phyloP scores from a whole-genome alignment of 2,113 vertebrate species.

The Leiothrix lutea region DNA sequence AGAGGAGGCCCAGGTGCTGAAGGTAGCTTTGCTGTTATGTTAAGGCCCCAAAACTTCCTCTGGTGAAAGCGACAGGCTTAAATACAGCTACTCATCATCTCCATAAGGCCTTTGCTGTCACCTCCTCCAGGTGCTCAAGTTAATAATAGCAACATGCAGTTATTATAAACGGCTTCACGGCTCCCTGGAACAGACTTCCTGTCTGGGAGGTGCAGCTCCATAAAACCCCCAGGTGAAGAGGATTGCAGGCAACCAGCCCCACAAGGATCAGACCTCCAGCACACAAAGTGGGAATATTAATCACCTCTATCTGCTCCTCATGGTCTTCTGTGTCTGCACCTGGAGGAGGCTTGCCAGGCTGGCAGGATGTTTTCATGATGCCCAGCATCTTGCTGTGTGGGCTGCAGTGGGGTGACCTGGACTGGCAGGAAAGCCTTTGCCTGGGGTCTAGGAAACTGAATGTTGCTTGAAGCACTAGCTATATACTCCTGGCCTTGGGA shows the following conservation, averaged over 20 bases:
- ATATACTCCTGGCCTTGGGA: background rate
- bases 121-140: background rate
- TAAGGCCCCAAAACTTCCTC: background rate
- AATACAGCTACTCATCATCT: background rate
- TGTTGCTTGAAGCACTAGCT: background rate
- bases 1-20: background rate
- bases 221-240: background rate
- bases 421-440: background rate
- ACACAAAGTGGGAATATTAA: background rate
- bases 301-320: fast-evolving
- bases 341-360: background rate
- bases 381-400: background rate
- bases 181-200: background rate
- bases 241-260: fast-evolving
- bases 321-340: background rate
- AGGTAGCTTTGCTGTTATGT: background rate
- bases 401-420: background rate
- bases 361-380: background rate
- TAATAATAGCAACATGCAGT: background rate
- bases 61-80: background rate
- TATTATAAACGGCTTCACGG: background rate
- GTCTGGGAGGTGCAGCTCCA: background rate
- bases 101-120: background rate
- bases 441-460: background rate
- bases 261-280: fast-evolving